phyloP scores from a whole-genome alignment of 1,140 invertebrate genomes.

The Cotesia glomerata region DNA sequence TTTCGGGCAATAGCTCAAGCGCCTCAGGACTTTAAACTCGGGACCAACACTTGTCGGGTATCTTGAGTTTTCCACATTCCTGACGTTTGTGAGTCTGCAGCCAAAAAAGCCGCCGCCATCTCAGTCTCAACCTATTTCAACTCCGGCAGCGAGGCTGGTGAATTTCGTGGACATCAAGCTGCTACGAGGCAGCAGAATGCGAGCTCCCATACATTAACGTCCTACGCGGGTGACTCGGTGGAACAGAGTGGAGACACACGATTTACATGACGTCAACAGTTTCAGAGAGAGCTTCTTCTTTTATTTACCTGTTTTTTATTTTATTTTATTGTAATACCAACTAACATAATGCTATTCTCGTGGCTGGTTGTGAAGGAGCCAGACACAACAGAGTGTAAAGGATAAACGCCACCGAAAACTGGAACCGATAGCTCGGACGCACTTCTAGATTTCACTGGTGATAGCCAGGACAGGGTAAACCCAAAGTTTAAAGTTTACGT shows the following conservation, averaged over 20 bases:
- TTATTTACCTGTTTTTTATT: neutral
- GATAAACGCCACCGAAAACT: slow-evolving; percentile 30
- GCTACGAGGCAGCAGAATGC: slow-evolving; percentile 22
- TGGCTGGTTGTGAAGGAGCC: neutral
- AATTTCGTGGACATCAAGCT: neutral
- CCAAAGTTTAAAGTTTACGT: neutral
- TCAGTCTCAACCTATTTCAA: too few species aligned
- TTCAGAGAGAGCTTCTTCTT: neutral
- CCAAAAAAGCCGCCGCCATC: neutral
- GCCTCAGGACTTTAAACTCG: neutral
- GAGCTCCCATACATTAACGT: slow-evolving; percentile 30
- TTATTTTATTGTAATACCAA: neutral
- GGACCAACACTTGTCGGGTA: slow-evolving; percentile 10
- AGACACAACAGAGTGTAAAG: neutral
- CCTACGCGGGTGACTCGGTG: slow-evolving; percentile 14
- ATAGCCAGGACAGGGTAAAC: slow-evolving; percentile 21
- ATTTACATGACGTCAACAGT: slow-evolving; percentile 19
- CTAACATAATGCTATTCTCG: too few species aligned
- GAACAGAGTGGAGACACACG: slow-evolving; percentile 4
- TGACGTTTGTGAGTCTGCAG: slow-evolving; percentile 14
- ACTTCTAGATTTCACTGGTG: slow-evolving; percentile 35
- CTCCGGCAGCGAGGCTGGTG: neutral
- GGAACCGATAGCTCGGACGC: slow-evolving; percentile 30
- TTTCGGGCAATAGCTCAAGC: neutral
- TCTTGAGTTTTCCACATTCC: slow-evolving; percentile 27